Conservation (phyloP, 92 coral and sea anemone species). For the Parazoanthus atlanticus region DNA sequence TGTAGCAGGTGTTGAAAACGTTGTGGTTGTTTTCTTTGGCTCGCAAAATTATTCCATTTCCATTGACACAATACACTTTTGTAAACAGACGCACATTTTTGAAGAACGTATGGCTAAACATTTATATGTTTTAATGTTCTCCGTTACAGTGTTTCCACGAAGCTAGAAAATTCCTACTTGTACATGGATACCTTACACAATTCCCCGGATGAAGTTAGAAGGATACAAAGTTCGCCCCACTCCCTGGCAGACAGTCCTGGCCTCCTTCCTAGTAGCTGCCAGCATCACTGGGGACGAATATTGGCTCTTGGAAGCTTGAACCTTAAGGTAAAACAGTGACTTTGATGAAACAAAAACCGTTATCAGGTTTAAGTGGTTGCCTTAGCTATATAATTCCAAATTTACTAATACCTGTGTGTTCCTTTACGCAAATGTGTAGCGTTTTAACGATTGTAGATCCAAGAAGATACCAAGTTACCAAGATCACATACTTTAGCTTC, state of each 20-base stretch:
- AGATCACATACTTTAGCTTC: no score
- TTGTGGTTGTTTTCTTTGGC: background rate
- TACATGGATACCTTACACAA: conserved; percentile 63
- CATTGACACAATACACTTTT: no score
- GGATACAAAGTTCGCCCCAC: conserved; percentile 30
- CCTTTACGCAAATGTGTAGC: no score
- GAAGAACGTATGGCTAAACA: background rate
- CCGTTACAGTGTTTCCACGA: conserved; percentile 56
- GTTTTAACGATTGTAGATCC: no score
- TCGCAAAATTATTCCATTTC: background rate
- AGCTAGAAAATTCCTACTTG: conserved; percentile 82
- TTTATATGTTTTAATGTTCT: background rate
- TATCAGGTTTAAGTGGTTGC: background rate
- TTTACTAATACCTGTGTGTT: no score
- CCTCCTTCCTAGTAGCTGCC: conserved; percentile 72
- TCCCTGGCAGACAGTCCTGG: conserved; percentile 74
- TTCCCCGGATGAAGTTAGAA: conserved; percentile 27
- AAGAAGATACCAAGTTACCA: no score
- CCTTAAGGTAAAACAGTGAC: conserved; percentile 62
- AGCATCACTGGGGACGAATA: conserved; percentile 95
- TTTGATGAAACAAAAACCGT: background rate
- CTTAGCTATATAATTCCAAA: background rate
- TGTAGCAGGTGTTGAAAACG: background rate
- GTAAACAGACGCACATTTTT: background rate
- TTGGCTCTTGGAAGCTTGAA: conserved; percentile 86